A percentile compares a stretch with the other conserved stretches of the same genome.
Evolutionary conservation across 1,140 invertebrate species (phyloP).

Genomic region (Nasonia giraulti): DNA sequence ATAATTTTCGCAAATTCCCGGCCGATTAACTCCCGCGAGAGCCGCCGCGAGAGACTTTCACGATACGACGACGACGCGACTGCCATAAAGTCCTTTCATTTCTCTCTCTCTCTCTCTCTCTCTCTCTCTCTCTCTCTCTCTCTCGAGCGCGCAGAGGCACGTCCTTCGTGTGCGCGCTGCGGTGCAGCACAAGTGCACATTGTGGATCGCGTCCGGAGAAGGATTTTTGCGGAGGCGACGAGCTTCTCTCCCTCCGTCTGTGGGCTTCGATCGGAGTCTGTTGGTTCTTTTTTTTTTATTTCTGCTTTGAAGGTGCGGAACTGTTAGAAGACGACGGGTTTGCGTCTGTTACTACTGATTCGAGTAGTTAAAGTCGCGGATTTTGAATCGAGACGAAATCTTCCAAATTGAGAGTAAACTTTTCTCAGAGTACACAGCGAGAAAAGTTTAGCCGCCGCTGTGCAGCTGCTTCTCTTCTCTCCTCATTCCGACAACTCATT

Average conservation of each 20-base stretch:
- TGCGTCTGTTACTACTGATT: slow-evolving; percentile 22
- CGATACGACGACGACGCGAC: neutral
- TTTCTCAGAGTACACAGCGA: neutral
- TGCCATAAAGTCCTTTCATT: slow-evolving; percentile 21
- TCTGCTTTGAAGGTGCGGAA: too few relatives aligned
- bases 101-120: too few relatives aligned
- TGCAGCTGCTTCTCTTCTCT: neutral
- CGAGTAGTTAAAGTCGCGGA: neutral
- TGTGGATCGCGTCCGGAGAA: neutral
- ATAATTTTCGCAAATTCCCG: neutral
- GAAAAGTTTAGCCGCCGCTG: slow-evolving; percentile 1
- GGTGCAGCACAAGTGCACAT: slow-evolving; percentile 6
- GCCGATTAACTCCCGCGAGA: neutral
- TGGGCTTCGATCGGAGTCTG: too few relatives aligned
- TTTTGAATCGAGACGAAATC: too few relatives aligned
- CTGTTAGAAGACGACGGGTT: too few relatives aligned
- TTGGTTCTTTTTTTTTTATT: too few relatives aligned
- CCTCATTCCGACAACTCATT: neutral
- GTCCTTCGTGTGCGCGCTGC: neutral
- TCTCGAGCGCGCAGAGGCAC: neutral
- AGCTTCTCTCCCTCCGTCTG: neutral
- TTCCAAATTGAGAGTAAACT: neutral
- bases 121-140: too few relatives aligned
- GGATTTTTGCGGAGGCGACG: neutral
- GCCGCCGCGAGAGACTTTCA: neutral